These are phyloP conservation scores for Lasius fuliginosus DNA, from an alignment of 2,888 invertebrate genomes.

Conservation along the genomic window DNA sequence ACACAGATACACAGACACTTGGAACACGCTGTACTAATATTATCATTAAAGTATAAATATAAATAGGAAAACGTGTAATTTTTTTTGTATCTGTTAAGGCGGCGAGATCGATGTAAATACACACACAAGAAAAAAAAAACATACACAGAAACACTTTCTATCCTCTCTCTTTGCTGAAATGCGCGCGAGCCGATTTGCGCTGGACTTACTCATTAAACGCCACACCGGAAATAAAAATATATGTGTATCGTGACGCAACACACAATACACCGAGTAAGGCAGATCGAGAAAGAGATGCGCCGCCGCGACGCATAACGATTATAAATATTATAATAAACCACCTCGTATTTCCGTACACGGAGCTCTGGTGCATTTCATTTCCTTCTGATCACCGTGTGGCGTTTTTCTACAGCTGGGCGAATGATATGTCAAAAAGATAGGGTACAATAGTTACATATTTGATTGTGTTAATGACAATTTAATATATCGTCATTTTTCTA, in stretches of 20 bases:
- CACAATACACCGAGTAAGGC: slow-evolving; percentile 46
- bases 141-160: slow-evolving; percentile 82
- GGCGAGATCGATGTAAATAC: slow-evolving; percentile 84
- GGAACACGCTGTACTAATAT: slow-evolving; percentile 76
- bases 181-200: slow-evolving; percentile 52
- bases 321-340: slow-evolving; percentile 86
- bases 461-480: neutral
- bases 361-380: slow-evolving; percentile 65
- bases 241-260: slow-evolving; percentile 60
- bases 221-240: slow-evolving; percentile 23
- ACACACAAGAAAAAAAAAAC: slow-evolving; percentile 69
- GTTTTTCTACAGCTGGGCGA: neutral
- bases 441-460: neutral
- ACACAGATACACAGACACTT: slow-evolving; percentile 52
- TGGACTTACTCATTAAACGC: slow-evolving; percentile 26
- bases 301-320: slow-evolving; percentile 83
- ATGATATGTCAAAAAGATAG: neutral
- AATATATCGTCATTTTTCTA: neutral
- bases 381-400: neutral
- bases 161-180: slow-evolving; percentile 60
- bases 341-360: slow-evolving; percentile 85
- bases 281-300: slow-evolving; percentile 71
- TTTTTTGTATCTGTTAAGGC: slow-evolving; percentile 79
- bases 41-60: slow-evolving; percentile 81
- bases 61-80: slow-evolving; percentile 81